Evolutionary conservation across 2,888 invertebrate species (phyloP).

Genomic region (Hydriomena furcata): DNA sequence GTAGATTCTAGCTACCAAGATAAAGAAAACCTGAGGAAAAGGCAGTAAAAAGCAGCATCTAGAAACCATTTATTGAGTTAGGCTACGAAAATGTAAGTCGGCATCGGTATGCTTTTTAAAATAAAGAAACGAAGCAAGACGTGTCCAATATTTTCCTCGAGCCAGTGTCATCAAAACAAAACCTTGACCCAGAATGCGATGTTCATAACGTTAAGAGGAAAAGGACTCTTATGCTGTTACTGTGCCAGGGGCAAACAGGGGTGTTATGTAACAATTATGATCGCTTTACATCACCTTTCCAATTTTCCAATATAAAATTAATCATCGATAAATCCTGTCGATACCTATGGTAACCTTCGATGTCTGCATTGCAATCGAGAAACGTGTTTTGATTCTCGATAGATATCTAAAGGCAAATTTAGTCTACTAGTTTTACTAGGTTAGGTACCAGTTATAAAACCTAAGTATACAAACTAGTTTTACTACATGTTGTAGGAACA

Average conservation of each 20-base stretch:
- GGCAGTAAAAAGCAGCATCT: neutral
- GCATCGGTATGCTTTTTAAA: neutral
- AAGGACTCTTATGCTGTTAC: slow-evolving; percentile 44
- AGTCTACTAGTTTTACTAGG: slow-evolving; percentile 6
- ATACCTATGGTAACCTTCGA: slow-evolving; percentile 16
- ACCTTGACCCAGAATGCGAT: slow-evolving; percentile 70
- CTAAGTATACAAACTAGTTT: slow-evolving; percentile 13
- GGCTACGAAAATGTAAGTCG: too few species aligned
- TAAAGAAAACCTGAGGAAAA: neutral
- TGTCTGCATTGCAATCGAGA: slow-evolving; percentile 12
- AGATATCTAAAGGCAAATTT: slow-evolving; percentile 14
- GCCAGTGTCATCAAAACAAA: slow-evolving; percentile 63
- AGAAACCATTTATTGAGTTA: neutral
- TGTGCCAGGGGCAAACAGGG: slow-evolving; percentile 28
- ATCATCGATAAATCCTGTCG: neutral
- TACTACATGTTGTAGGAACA: slow-evolving; percentile 1
- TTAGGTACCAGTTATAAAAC: slow-evolving; percentile 7
- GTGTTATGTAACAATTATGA: slow-evolving; percentile 6
- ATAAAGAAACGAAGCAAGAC: slow-evolving; percentile 33
- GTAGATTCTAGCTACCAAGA: neutral
- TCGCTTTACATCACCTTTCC: neutral
- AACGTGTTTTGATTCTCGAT: slow-evolving; percentile 22
- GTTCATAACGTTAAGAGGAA: slow-evolving; percentile 57
- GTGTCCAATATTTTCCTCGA: slow-evolving; percentile 53
- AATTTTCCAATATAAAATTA: neutral